phyloP scores from a whole-genome alignment of 2,888 invertebrate species.

The Drosophila neutralis region DNA sequence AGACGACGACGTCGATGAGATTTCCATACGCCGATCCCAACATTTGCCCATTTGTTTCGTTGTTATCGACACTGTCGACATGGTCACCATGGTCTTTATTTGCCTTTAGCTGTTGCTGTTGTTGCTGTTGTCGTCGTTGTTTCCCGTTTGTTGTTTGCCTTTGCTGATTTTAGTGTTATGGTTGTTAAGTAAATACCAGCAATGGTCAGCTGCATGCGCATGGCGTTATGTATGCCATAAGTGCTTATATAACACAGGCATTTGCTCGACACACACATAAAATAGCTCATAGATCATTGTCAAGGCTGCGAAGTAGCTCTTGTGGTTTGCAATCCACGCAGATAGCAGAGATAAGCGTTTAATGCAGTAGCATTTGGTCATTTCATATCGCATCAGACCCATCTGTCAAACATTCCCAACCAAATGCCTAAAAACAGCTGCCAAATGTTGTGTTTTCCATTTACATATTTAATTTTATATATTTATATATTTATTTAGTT shows the following conservation, averaged over 20 bases:
- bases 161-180: conserved; percentile 55
- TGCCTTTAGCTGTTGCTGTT: conserved; percentile 33
- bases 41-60: conserved; percentile 38
- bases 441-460: neutral
- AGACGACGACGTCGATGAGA: conserved; percentile 9
- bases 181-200: conserved; percentile 56
- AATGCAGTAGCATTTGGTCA: neutral
- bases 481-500: neutral
- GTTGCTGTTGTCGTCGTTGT: conserved; percentile 15
- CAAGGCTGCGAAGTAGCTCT: conserved; percentile 29
- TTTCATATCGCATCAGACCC: conserved; percentile 6
- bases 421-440: conserved; percentile 11
- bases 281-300: conserved; percentile 37
- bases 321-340: conserved; percentile 25
- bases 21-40: conserved; percentile 16
- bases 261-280: conserved; percentile 1
- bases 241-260: conserved; percentile 23
- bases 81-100: conserved; percentile 65
- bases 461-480: conserved; percentile 6
- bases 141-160: conserved; percentile 51
- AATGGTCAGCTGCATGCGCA: conserved; percentile 46
- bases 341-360: conserved; percentile 20
- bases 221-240: conserved; percentile 14
- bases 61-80: conserved; percentile 65
- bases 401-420: conserved; percentile 3